Evolutionary conservation across 2,888 invertebrate species (phyloP), one percentile per base, ranked within the genome.

Genomic region (Pammene aurita): DNA sequence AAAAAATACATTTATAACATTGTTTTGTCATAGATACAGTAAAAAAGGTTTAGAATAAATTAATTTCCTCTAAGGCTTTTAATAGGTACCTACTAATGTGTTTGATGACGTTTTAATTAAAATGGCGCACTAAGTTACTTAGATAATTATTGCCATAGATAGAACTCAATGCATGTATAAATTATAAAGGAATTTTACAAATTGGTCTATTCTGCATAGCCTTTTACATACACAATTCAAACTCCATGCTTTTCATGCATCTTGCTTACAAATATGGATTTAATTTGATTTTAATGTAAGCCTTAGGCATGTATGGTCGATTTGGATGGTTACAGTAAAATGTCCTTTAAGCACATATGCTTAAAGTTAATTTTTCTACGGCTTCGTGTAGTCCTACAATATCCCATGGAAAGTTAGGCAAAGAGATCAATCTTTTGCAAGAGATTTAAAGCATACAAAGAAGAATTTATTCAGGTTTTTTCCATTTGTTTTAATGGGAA

Each of bases 171-270:
- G n/a, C 13, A 11, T 0, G 26, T 10, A 50, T 50, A n/a, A 50
- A 35, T 50, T 52, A 63, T 26, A 34, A 44, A 26, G 38, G 2
- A 58, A 60, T 66, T n/a, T 44, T 7, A 34, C 52, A 56, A 67
- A 63, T 56, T 56, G 56, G 18, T 48, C 50, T 41, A 62, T 44
- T 50, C 41, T 56, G 50, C 48, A 42, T 46, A 35, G 16, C 56
- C 62, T 62, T 67, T 50, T 67, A 50, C 50, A 56, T n/a, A n/a
- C 38, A 66, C 67, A 67, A 63, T 63, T 48, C 50, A 50, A 57
- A 67, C 63, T 42, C 62, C 56, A 48, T n/a, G 42, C 67, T 50
- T 56, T 63, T 35, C 50, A 63, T 50, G 38, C 56, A 13, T 48
- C 18, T 34, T 54, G 61, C 34, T 13, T 18, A 41, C 67, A 35